phyloP scores from a whole-genome alignment of 2,113 vertebrate genomes.

The Pseudonaja textilis region DNA sequence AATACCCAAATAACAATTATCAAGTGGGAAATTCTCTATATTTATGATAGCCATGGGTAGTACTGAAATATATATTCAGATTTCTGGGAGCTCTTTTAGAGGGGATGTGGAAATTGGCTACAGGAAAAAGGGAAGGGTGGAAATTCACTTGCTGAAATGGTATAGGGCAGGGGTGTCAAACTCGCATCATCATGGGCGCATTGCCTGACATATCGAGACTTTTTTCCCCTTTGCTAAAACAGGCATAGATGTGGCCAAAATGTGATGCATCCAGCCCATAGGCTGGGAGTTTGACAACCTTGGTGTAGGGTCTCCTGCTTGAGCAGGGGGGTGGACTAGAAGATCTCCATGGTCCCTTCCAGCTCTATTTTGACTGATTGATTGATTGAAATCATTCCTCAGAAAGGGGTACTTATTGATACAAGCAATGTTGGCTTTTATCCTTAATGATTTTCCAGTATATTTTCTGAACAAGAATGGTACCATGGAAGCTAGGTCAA shows the following conservation, averaged over 20 bases:
- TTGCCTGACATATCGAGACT: too few relatives aligned
- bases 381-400: background rate
- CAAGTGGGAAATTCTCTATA: background rate
- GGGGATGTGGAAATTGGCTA: background rate
- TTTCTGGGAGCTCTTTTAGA: background rate
- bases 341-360: too few relatives aligned
- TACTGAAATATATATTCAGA: background rate
- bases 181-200: too few relatives aligned
- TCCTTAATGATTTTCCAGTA: background rate
- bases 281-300: too few relatives aligned
- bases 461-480: background rate
- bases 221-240: too few relatives aligned
- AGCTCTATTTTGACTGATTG: too few relatives aligned
- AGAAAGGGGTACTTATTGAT: background rate
- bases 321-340: too few relatives aligned
- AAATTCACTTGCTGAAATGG: background rate
- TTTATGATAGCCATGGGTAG: background rate
- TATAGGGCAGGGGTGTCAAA: too few relatives aligned
- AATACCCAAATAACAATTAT: background rate
- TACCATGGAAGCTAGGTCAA: background rate
- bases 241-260: fast-evolving
- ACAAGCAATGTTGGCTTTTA: background rate
- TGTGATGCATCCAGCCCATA: too few relatives aligned
- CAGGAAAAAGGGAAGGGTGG: background rate
- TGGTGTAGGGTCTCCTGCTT: too few relatives aligned